Conservation (phyloP, 2,888 invertebrate species). For the Drosophila buzzatii region DNA sequence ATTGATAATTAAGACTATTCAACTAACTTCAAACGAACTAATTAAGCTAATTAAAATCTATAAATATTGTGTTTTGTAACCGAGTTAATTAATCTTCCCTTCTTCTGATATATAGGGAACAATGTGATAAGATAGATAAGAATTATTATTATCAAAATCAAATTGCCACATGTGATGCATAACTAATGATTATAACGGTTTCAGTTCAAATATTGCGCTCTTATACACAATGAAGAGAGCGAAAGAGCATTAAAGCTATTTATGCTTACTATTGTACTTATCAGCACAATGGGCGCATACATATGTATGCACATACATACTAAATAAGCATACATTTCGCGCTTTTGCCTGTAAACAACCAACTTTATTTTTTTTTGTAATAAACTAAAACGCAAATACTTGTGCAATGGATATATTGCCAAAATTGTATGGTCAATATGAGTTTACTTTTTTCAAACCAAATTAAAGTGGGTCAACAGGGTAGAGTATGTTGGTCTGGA, state of each 20-base stretch:
- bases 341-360: not conserved
- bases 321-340: not conserved
- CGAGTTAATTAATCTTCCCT: not conserved
- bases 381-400: not conserved
- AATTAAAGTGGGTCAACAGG: not conserved
- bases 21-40: slow-evolving; percentile 11
- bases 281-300: not conserved
- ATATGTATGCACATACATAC: not conserved
- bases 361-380: not conserved
- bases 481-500: not conserved
- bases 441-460: not conserved
- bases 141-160: slow-evolving; percentile 68
- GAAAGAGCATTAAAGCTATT: slow-evolving; percentile 10
- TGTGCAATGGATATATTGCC: not conserved
- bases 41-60: slow-evolving; percentile 2
- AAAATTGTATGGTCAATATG: not conserved
- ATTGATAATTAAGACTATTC: slow-evolving; percentile 36
- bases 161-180: slow-evolving; percentile 78
- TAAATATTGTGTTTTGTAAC: not conserved
- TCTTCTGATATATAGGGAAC: too few relatives aligned
- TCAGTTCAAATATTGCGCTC: slow-evolving; percentile 33
- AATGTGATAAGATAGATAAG: slow-evolving; percentile 18
- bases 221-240: slow-evolving; percentile 28
- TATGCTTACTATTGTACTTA: slow-evolving; percentile 3
- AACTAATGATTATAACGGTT: slow-evolving; percentile 77